A percentile compares a stretch with the other conserved stretches of the same genome.
Evolutionary conservation across 2,888 invertebrate genomes (phyloP).

Genomic region (Athalia circularis): DNA sequence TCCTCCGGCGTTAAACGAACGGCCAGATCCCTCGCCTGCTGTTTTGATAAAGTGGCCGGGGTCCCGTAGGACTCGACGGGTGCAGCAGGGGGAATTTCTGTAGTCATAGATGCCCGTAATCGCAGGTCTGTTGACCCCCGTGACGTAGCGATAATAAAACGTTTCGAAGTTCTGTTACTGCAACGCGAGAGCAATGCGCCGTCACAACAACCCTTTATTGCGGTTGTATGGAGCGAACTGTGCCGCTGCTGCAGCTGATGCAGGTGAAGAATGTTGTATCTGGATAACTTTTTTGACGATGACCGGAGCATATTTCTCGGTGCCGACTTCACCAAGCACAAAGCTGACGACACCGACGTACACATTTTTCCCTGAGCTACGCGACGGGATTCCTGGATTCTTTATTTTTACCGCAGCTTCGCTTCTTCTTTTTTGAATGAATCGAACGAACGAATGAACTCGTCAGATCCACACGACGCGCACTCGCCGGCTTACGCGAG

Average conservation of each 20-base stretch:
- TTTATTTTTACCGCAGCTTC: not conserved
- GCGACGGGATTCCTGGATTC: not conserved
- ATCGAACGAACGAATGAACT: not conserved
- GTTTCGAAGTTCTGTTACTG: constrained; percentile 15
- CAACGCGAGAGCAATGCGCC: not conserved
- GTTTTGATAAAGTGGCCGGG: constrained; percentile 76
- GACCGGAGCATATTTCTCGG: constrained; percentile 8
- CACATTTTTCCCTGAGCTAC: constrained; percentile 14
- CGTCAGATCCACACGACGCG: not conserved
- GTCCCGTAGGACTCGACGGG: constrained; percentile 5
- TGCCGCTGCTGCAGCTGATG: not conserved
- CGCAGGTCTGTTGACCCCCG: constrained; percentile 33
- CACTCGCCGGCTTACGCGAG: not conserved
- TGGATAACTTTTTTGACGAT: constrained; percentile 16
- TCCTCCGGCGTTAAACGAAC: constrained; percentile 84
- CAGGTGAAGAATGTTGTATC: not conserved
- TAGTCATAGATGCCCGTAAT: constrained; percentile 16
- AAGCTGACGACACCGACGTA: constrained; percentile 9
- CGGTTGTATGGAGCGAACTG: not conserved
- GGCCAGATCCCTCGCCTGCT: constrained; percentile 85
- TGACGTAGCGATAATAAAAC: constrained; percentile 9
- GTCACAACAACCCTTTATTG: not conserved
- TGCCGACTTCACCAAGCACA: constrained; percentile 1
- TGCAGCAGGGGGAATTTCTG: constrained; percentile 2
- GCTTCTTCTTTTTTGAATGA: not conserved